Percentiles rank a stretch among this genome's conserved stretches.
These are phyloP conservation scores for Psix sp. DNA, from an alignment of 1,140 invertebrate species.

Conservation along the genomic window DNA sequence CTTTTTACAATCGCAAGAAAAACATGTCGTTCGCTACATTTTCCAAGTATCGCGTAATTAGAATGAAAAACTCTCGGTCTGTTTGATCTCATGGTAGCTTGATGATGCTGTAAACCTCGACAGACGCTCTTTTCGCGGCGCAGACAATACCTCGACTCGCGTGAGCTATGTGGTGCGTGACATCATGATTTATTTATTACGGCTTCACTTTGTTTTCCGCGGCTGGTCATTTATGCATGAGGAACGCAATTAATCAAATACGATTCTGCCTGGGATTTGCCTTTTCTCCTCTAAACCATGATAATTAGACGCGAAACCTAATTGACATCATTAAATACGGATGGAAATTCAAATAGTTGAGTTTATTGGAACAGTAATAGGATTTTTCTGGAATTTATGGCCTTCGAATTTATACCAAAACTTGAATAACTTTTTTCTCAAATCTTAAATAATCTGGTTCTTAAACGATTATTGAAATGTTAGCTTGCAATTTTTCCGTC, in stretches of 20 bases:
- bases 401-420: not conserved
- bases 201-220: constrained; percentile 57
- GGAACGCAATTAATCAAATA: constrained; percentile 57
- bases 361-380: constrained; percentile 2
- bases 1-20: not conserved
- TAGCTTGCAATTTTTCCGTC: no score
- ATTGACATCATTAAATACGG: constrained; percentile 42
- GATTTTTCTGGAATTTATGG: not conserved
- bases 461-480: no score
- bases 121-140: constrained; percentile 22
- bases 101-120: constrained; percentile 64
- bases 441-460: no score
- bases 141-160: constrained; percentile 50
- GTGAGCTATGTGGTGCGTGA: constrained; percentile 70
- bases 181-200: constrained; percentile 72
- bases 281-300: constrained; percentile 48
- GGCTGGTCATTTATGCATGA: constrained; percentile 56
- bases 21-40: constrained; percentile 64
- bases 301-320: constrained; percentile 46
- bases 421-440: not conserved
- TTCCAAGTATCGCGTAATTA: constrained; percentile 65
- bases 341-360: constrained; percentile 6
- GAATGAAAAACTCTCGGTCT: constrained; percentile 73
- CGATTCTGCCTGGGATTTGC: constrained; percentile 37
- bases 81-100: constrained; percentile 67